These are phyloP conservation scores for Acromyrmex heyeri DNA, from an alignment of 1,140 invertebrate genomes.

Conservation along the genomic window DNA sequence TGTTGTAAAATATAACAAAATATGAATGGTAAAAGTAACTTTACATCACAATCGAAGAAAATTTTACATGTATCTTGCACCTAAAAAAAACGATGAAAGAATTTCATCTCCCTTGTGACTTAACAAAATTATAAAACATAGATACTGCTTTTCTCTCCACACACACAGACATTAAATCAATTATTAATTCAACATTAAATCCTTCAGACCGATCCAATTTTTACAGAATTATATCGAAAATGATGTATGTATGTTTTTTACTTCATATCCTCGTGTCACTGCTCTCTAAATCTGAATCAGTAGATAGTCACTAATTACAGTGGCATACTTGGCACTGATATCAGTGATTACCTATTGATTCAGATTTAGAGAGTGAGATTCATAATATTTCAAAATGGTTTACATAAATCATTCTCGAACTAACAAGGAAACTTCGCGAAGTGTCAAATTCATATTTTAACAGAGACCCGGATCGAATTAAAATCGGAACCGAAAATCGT, in stretches of 20 bases:
- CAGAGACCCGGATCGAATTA: too few relatives aligned
- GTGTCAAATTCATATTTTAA: too few relatives aligned
- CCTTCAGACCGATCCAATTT: not conserved
- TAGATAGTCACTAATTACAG: too few relatives aligned
- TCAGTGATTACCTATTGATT: too few relatives aligned
- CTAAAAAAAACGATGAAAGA: not conserved
- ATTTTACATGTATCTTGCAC: not conserved
- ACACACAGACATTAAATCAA: not conserved
- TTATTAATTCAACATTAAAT: not conserved
- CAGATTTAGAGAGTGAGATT: not conserved
- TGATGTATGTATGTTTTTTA: not conserved
- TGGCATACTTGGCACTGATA: too few relatives aligned
- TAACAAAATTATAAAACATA: not conserved
- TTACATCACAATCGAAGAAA: not conserved
- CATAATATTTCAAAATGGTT: not conserved
- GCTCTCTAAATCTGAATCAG: too few relatives aligned
- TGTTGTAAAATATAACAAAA: not conserved
- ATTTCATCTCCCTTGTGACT: not conserved
- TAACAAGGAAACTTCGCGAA: too few relatives aligned
- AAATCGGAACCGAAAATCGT: too few relatives aligned
- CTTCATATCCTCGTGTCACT: not conserved
- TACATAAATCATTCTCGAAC: too few relatives aligned
- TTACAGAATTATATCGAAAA: not conserved
- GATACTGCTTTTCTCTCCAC: not conserved
- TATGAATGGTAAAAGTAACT: not conserved